A percentile compares a stretch with the other conserved stretches of the same genome.
Evolutionary conservation across 2,113 vertebrate species (phyloP).

Genomic region (Empidonax alnorum): DNA sequence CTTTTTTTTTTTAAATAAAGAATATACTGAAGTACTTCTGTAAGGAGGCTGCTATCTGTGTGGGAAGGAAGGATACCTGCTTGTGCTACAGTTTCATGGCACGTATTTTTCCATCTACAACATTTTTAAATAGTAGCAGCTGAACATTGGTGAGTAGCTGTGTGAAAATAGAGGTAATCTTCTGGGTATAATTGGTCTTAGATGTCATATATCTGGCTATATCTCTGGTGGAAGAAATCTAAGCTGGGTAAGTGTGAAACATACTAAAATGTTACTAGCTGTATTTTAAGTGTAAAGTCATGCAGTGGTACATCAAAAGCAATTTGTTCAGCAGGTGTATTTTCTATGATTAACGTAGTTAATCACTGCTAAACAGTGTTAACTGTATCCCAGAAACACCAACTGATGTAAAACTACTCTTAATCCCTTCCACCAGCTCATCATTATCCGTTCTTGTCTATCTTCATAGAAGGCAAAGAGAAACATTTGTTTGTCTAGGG

Average conservation of each 20-base stretch:
- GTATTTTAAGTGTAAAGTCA: not conserved
- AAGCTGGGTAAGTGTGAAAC: not conserved
- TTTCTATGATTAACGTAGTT: not conserved
- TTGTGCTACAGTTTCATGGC: not conserved
- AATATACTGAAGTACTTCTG: not conserved
- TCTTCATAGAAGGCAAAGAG: slow-evolving; percentile 53
- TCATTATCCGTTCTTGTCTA: slow-evolving; percentile 26
- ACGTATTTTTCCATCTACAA: not conserved
- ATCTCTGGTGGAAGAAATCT: not conserved
- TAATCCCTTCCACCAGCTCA: slow-evolving; percentile 4
- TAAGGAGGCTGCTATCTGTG: not conserved
- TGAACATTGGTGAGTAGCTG: not conserved
- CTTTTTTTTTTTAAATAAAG: not conserved
- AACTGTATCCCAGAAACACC: slow-evolving; percentile 16
- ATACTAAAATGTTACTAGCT: not conserved
- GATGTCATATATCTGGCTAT: accelerated
- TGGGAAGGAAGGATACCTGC: not conserved
- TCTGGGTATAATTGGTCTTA: not conserved
- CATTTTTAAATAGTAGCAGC: not conserved
- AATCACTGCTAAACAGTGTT: slow-evolving; percentile 8
- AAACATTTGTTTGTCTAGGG: slow-evolving; percentile 52
- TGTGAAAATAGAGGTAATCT: not conserved
- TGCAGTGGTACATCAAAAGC: not conserved
- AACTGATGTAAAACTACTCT: slow-evolving; percentile 1
- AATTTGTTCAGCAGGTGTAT: not conserved